Conservation (phyloP, 2,888 invertebrate species). For the Metopia argyrocephala region DNA sequence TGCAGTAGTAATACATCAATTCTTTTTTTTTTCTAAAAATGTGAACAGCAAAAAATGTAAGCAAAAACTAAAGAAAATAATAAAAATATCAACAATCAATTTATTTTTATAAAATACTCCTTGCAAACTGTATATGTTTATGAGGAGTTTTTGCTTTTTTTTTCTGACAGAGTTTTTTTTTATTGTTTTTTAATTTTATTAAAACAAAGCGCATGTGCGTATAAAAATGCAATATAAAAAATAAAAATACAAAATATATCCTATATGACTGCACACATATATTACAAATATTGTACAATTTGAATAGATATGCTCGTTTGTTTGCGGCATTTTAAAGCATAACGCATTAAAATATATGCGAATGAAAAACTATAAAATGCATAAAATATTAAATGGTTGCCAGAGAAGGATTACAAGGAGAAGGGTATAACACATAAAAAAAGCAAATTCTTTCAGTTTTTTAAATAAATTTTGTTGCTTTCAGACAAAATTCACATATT, state of each 20-base stretch:
- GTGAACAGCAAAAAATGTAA: conserved; percentile 1
- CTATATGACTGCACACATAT: neutral
- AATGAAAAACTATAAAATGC: conserved; percentile 39
- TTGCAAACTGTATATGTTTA: conserved; percentile 5
- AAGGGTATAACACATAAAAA: conserved; percentile 11
- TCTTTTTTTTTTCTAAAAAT: conserved; percentile 16
- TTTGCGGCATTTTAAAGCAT: conserved; percentile 25
- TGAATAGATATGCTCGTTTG: neutral
- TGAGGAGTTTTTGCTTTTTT: neutral
- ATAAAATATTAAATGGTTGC: conserved; percentile 4
- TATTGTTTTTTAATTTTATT: conserved; percentile 18
- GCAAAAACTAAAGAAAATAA: conserved; percentile 4
- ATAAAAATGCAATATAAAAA: conserved; percentile 28
- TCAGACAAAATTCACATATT: conserved; percentile 41
- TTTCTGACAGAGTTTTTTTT: too few relatives aligned
- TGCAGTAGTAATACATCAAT: conserved; percentile 64
- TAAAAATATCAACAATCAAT: conserved; percentile 39
- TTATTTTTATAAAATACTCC: conserved; percentile 43
- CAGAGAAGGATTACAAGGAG: neutral
- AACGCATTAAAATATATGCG: conserved; percentile 12
- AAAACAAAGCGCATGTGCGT: conserved; percentile 55
- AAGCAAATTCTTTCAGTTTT: conserved; percentile 22
- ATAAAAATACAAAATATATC: neutral
- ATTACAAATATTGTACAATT: neutral
- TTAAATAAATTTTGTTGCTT: neutral